phyloP scores from a whole-genome alignment of 2,888 invertebrate species.

The Timema cristinae region DNA sequence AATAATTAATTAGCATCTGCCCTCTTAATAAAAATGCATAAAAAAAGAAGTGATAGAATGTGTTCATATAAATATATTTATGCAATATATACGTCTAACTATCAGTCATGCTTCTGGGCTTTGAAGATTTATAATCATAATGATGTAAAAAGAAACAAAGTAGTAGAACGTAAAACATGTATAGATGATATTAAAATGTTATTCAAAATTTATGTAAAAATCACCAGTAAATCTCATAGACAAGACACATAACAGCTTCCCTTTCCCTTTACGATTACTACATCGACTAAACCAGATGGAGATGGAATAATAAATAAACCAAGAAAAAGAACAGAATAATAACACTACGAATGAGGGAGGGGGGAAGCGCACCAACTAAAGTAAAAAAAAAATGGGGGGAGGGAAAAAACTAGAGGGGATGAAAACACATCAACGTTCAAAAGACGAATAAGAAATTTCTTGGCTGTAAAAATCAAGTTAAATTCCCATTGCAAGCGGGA shows the following conservation, averaged over 20 bases:
- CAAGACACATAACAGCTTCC: conserved; percentile 10
- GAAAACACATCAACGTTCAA: conserved; percentile 19
- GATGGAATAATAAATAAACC: conserved; percentile 17
- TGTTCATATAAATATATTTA: too few relatives aligned
- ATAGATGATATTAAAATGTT: conserved; percentile 6
- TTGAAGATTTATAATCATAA: too few relatives aligned
- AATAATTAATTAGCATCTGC: too few relatives aligned
- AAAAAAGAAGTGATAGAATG: too few relatives aligned
- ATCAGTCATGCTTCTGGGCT: too few relatives aligned
- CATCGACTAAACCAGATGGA: conserved; percentile 13
- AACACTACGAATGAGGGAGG: background rate
- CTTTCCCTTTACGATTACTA: conserved; percentile 1
- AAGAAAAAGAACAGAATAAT: background rate
- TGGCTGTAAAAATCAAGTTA: conserved; percentile 29
- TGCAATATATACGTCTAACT: too few relatives aligned
- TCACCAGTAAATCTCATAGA: conserved; percentile 14
- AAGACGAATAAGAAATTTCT: conserved; percentile 21
- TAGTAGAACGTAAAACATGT: too few relatives aligned
- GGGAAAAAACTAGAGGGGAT: conserved; percentile 6
- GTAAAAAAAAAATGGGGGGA: conserved; percentile 10
- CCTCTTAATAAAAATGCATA: too few relatives aligned
- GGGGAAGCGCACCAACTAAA: background rate
- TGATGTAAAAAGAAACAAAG: too few relatives aligned
- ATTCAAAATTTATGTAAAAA: conserved; percentile 14
- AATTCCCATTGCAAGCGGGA: conserved; percentile 26